Base-by-base conservation (phyloP, 2,888 invertebrate species). In the Ferdinandea cuprea region DNA sequence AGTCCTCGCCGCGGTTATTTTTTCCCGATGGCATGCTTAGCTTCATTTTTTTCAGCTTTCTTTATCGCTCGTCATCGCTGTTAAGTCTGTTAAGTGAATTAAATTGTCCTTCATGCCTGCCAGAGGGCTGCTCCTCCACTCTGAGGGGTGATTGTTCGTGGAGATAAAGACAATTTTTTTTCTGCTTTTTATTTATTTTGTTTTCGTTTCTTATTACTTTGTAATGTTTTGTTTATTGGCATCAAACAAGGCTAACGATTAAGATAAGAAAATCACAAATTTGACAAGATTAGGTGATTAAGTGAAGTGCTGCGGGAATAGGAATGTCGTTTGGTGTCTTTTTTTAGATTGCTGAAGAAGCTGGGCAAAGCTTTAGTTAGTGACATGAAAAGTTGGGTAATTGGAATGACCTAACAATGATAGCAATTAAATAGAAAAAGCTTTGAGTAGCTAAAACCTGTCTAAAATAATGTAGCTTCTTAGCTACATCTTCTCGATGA, bases 61-160 rank as follows among this genome's bases (percentile, higher is more conserved):
- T 58, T 68, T 76, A 81, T 81, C 81, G 81, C 54, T 72, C 81
- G 77, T 72, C 81, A 78, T 83, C 78, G 78, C 78, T 73, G 77
- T 78, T 78, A 78, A 78, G 78, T 71, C 58, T 65, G 78, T 78
- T 78, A 83, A 83, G 78, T 83, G 83, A 83, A 83, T 78, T 83
- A 83, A 83, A 83, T 72, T 83, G 83, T 83, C 83, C 78, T 81
- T 78, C 63, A 83, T 83, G 72, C 48, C 78, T 44, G 54, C 15
- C 11, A 37, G 48, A 25, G 28, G 58, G 42, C 4, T 32, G 30
- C 44, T 15, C 6, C 48, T 11, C 3, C 25, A 37, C 32, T 4
- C 21, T 9, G 66, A 72, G 78, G 83, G 83, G 61, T 78, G 77
- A 83, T 73, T 72, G 17, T 58, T 83, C 54, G 46, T 25, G 54